phyloP scores from a whole-genome alignment of 2,113 vertebrate species.

The Chamaetylas fuelleborni region DNA sequence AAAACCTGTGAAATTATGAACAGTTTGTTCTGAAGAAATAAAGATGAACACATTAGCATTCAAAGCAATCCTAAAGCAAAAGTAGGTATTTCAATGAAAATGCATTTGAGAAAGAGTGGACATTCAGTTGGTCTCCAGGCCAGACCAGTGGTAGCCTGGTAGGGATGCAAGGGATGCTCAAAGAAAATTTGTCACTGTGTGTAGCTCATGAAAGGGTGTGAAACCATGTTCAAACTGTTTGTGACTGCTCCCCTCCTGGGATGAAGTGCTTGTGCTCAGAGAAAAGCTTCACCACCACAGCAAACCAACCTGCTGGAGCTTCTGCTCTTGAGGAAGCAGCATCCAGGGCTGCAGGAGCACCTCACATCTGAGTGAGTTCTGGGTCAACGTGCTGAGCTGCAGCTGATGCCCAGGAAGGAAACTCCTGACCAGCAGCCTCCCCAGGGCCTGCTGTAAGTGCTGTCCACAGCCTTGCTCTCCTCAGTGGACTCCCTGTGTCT shows the following conservation, averaged over 20 bases:
- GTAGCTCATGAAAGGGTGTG: accelerated
- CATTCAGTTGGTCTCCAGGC: not conserved
- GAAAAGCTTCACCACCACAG: not conserved
- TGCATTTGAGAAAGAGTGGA: not conserved
- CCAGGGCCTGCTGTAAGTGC: not conserved
- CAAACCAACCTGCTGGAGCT: not conserved
- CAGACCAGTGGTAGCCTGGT: not conserved
- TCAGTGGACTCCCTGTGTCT: not conserved
- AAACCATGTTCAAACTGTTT: not conserved
- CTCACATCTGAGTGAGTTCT: not conserved
- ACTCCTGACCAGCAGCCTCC: not conserved
- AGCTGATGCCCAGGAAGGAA: not conserved
- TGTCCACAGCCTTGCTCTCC: not conserved
- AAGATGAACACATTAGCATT: not conserved
- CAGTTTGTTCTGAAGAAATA: not conserved
- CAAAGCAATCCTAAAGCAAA: not conserved
- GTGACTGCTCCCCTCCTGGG: not conserved
- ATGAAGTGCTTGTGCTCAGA: not conserved
- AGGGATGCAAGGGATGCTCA: not conserved
- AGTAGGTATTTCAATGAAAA: not conserved
- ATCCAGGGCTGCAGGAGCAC: accelerated
- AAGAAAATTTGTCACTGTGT: not conserved
- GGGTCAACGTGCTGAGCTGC: not conserved
- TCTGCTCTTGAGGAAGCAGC: not conserved
- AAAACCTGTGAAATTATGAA: not conserved